Evolutionary conservation across 1,140 invertebrate genomes (phyloP), one percentile per base, ranked within the genome.

Genomic region (Trichonephila clavipes): DNA sequence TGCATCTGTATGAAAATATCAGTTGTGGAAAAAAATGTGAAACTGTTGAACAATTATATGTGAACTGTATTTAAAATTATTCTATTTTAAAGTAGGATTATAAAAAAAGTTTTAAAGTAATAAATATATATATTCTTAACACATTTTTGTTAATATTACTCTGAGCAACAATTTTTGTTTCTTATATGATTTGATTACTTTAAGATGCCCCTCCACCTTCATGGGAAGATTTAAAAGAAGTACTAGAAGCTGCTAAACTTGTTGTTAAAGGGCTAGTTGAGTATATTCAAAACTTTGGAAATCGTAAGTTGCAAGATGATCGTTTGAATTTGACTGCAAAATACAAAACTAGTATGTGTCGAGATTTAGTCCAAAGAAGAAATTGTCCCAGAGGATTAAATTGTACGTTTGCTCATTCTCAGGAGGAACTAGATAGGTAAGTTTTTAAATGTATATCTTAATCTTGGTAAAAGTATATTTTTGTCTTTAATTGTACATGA

Each of bases 381-480:
- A 97, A 96, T 59, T 99, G 98, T 96, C 98, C 98, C 0, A 96
- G 98, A 58, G 98, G 98, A 8, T 97, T 97, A 28, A 97, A 97
- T 95, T 99, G 98, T 95, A 98, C 98, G 0, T 99, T 98, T 96
- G 98, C 98, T 58, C 98, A 99, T 95, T 98, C 98, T 14, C 97
- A 98, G 94, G 97, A 98, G 94, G 98, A 99, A 96, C 96, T 99
- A n/a, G 98, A 99, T 95, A 98, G 97, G 96, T 51, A 51, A 10
- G 51, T 98, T 51, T 51, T 51, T 10, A 12, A 51, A 51, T 51
- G 5, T 51, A 12, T 51, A 1, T 98, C 96, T 94, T 94, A 10
- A 10, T 51, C 7, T 95, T 92, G 58, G 8, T 18, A 16, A 83
- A 21, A 14, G 12, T 51, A 28, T 28, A 21, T 85, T 19, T 88